These are phyloP conservation scores for Penaeus japonicus DNA, from an alignment of 1,140 invertebrate species.

Conservation along the genomic window DNA sequence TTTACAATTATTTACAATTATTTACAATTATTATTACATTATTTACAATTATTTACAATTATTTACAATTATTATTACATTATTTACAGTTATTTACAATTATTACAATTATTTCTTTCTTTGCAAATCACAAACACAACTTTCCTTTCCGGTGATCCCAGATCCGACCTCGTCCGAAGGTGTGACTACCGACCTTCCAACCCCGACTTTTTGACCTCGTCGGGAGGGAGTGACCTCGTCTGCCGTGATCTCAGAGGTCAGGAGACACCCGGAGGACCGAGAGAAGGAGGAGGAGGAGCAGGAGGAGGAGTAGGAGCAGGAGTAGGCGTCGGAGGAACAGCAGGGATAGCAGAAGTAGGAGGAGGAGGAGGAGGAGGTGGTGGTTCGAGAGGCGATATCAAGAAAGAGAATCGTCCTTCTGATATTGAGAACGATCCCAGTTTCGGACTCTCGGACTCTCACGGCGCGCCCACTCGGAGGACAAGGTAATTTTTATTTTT, in stretches of 20 bases:
- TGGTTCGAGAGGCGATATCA: neutral
- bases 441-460: slow-evolving; percentile 34
- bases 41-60: too few relatives aligned
- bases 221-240: slow-evolving; percentile 18
- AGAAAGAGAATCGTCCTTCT: slow-evolving; percentile 23
- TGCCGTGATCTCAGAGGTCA: slow-evolving; percentile 30
- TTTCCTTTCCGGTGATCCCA: neutral
- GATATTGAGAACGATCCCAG: slow-evolving; percentile 53
- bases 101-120: too few relatives aligned
- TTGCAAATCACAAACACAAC: too few relatives aligned
- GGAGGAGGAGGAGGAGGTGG: neutral
- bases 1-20: too few relatives aligned
- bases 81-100: too few relatives aligned
- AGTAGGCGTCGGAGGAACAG: neutral
- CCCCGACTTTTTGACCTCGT: slow-evolving; percentile 8
- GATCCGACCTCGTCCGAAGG: slow-evolving; percentile 24
- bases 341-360: neutral
- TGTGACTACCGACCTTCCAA: slow-evolving; percentile 12
- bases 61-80: too few relatives aligned
- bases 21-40: too few relatives aligned
- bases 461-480: slow-evolving; percentile 21
- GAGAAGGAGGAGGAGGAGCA: neutral
- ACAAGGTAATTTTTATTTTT: slow-evolving; percentile 3
- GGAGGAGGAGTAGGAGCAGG: neutral
- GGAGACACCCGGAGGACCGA: neutral